Evolutionary conservation across 2,113 vertebrate genomes (phyloP).

Genomic region (Chionomys nivalis): DNA sequence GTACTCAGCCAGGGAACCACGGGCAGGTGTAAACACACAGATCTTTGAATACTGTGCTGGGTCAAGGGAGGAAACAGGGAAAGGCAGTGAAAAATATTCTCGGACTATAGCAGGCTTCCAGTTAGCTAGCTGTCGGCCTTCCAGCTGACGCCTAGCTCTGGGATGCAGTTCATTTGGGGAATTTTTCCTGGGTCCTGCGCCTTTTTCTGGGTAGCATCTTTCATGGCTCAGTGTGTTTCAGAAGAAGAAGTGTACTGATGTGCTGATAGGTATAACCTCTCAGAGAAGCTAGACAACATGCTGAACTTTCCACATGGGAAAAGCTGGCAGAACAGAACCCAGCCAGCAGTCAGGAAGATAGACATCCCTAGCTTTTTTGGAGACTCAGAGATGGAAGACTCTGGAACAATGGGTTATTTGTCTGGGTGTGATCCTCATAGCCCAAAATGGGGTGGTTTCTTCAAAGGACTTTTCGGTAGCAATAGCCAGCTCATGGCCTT

Average conservation of each 20-base stretch:
- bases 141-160: neutral
- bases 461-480: neutral
- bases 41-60: neutral
- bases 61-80: neutral
- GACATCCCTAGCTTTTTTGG: neutral
- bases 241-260: neutral
- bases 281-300: neutral
- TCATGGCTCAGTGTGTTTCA: neutral
- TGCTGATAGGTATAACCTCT: neutral
- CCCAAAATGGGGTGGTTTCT: neutral
- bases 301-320: neutral
- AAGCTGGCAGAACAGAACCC: neutral
- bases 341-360: neutral
- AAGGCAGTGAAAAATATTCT: neutral
- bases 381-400: too few relatives aligned
- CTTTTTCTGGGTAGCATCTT: neutral
- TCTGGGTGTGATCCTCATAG: neutral
- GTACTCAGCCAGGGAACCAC: neutral
- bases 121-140: neutral
- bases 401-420: neutral
- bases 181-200: neutral
- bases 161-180: neutral
- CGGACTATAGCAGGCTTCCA: neutral
- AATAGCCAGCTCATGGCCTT: neutral
- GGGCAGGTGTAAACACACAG: accelerated